Evolutionary conservation across 1,140 invertebrate genomes (phyloP), one percentile per base, ranked within the genome.

Genomic region (Branchinecta lynchi): DNA sequence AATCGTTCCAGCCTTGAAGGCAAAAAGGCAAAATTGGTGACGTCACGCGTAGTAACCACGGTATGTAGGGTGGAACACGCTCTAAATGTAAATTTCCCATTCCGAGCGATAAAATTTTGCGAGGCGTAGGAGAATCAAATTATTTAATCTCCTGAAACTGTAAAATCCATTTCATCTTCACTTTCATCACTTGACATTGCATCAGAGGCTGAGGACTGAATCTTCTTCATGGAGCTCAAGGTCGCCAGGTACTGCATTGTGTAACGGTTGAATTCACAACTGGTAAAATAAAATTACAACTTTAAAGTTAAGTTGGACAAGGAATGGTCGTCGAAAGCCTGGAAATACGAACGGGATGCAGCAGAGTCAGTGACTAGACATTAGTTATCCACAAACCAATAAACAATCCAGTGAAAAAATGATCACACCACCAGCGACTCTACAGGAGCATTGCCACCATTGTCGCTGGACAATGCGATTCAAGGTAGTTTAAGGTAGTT

Each of bases 261-360:
- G 73, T 88, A 90, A 74, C 88, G 87, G 77, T 90, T 90, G 75
- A 86, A 89, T 78, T 91, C 88, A 75, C 88, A 90, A 74, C 87
- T 89, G 75, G 60, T 85, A 84, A 72, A 74, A 73, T 66, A 12
- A 70, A 71, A 67, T 15, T 3, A 60, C 9, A n/a, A 9, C n/a
- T 51, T 51, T n/a, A 51, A n/a, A 9, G n/a, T 51, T 51, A 51
- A n/a, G 46, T n/a, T 51, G 9, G 46, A 51, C 9, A 9, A 9
- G 46, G 46, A 51, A 51, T 51, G n/a, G n/a, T n/a, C 46, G 9
- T 9, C 9, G 9, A 9, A 9, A 9, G n/a, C 46, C n/a, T 51
- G 46, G 46, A 9, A n/a, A 51, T 9, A 51, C 9, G 46, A 51
- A 51, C 9, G 46, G n/a, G 9, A 51, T 51, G 9, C n/a, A 9